Evolutionary conservation across 2,113 vertebrate species (phyloP).

Genomic region (Lethenteron reissneri): DNA sequence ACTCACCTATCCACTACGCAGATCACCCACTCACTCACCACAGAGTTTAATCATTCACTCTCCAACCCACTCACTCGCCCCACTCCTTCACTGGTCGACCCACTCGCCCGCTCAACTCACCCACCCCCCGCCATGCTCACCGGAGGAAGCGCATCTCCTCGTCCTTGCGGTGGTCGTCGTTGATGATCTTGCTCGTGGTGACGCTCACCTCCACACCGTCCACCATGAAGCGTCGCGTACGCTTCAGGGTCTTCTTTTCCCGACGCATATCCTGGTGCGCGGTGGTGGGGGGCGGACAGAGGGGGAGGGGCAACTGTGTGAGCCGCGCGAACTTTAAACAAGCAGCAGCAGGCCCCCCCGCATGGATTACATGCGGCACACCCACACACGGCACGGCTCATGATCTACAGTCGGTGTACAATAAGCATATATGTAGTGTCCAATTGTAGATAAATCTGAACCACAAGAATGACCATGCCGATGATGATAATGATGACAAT

Average conservation of each 20-base stretch:
- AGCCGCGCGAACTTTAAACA: not conserved
- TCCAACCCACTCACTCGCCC: no score
- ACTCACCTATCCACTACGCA: not conserved
- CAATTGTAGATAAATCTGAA: no score
- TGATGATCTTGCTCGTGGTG: constrained; percentile 18
- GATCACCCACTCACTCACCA: not conserved
- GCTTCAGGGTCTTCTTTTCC: constrained; percentile 16
- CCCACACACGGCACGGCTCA: no score
- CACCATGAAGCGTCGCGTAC: constrained; percentile 21
- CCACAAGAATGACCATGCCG: no score
- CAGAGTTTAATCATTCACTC: no score
- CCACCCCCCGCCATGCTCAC: constrained; percentile 12
- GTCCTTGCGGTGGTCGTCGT: constrained; percentile 12
- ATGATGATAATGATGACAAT: no score
- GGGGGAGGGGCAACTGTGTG: not conserved
- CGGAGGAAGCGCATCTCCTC: constrained; percentile 19
- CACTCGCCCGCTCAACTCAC: no score
- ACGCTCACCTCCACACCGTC: constrained; percentile 25
- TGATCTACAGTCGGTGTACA: no score
- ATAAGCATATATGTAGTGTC: no score
- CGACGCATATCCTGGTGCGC: constrained; percentile 11
- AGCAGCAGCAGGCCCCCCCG: not conserved
- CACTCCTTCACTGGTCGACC: no score
- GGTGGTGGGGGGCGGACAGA: no score
- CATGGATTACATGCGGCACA: not conserved